These are phyloP conservation scores for Tragulus kanchil DNA, from an alignment of 2,113 vertebrate species.

Conservation along the genomic window DNA sequence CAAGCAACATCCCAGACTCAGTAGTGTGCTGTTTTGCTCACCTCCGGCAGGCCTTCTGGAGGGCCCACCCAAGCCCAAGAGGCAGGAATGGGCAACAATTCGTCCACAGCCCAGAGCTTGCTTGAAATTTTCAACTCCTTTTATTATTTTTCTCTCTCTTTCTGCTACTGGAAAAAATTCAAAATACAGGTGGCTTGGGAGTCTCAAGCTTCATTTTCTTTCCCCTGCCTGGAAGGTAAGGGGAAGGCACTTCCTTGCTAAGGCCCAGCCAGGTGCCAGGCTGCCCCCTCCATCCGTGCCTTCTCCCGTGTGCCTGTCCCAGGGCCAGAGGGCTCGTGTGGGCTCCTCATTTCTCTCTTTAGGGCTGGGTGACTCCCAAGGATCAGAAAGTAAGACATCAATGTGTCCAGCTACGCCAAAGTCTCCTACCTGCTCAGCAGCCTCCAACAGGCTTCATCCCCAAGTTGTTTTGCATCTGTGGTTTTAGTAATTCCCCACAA, in stretches of 20 bases:
- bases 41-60: neutral
- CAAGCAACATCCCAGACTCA: neutral
- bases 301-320: neutral
- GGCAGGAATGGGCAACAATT: neutral
- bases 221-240: neutral
- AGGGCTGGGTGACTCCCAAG: neutral
- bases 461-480: neutral
- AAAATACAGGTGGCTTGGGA: neutral
- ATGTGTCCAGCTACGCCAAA: neutral
- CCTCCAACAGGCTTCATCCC: neutral
- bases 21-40: neutral
- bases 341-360: neutral
- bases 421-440: neutral
- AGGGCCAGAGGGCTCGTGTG: neutral
- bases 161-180: neutral
- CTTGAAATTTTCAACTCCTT: slow-evolving; percentile 7
- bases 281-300: neutral
- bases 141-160: neutral
- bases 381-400: neutral
- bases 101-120: neutral
- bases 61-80: neutral
- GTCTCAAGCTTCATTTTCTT: neutral
- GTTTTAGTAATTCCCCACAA: neutral
- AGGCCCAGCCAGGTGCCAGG: neutral
- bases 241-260: neutral